Evolutionary conservation across 2,113 vertebrate genomes (phyloP).

Genomic region (Alethe diademata): DNA sequence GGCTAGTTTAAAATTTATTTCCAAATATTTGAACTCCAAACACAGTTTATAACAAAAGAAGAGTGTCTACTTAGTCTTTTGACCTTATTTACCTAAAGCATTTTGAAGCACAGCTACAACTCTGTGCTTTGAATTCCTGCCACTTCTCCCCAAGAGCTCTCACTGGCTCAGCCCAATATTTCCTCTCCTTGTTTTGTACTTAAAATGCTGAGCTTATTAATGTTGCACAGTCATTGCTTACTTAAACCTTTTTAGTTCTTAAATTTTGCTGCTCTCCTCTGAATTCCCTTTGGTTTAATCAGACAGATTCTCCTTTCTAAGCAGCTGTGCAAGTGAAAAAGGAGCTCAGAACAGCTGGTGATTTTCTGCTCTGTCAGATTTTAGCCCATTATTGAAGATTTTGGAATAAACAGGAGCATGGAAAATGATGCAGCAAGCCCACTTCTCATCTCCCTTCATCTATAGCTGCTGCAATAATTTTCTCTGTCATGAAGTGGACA

Average conservation of each 20-base stretch:
- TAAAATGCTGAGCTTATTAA: background rate
- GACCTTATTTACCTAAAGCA: constrained; percentile 16
- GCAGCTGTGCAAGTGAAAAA: background rate
- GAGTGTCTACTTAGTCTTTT: background rate
- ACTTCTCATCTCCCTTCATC: background rate
- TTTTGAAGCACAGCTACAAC: background rate
- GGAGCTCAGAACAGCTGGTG: constrained; percentile 13
- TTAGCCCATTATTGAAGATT: background rate
- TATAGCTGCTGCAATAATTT: background rate
- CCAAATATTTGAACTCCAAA: background rate
- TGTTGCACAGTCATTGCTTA: background rate
- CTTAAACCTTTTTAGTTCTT: background rate
- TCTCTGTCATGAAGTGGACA: background rate
- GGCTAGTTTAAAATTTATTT: background rate
- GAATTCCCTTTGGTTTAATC: background rate
- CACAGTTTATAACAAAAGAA: background rate
- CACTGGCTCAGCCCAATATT: background rate
- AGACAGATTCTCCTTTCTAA: background rate
- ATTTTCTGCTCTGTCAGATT: constrained; percentile 17
- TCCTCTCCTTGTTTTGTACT: background rate
- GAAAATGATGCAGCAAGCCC: background rate
- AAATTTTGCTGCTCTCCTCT: background rate
- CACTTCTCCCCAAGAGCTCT: background rate
- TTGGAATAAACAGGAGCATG: background rate
- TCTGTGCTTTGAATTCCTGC: background rate